Evolutionary conservation across 2,797 vertebrate genomes (phyloP).

Genomic region (Tokudaia muenninki): DNA sequence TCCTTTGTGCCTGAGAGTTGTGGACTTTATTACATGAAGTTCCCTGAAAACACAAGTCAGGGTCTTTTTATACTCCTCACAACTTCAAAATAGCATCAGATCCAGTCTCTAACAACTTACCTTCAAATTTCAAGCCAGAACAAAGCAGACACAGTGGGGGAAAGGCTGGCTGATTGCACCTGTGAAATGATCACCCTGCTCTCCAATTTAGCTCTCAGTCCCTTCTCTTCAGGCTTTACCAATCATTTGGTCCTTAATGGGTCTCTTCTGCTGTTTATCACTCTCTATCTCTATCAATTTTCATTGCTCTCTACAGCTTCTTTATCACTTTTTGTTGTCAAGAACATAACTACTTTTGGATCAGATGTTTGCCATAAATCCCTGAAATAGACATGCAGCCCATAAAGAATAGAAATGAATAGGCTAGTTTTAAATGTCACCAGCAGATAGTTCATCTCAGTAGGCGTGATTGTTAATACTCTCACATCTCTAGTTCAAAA

Average conservation of each 20-base stretch:
- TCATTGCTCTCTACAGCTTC: slow-evolving; percentile 87
- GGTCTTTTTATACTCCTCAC: slow-evolving; percentile 32
- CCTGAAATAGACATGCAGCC: slow-evolving; percentile 82
- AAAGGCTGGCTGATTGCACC: slow-evolving; percentile 51
- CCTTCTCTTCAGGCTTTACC: slow-evolving; percentile 79
- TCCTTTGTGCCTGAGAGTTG: slow-evolving; percentile 25
- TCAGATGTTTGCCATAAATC: slow-evolving; percentile 89
- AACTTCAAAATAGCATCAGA: slow-evolving; percentile 50
- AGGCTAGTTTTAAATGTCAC: slow-evolving; percentile 86
- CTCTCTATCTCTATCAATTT: slow-evolving; percentile 87
- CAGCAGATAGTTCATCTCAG: slow-evolving; percentile 86
- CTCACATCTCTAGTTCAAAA: slow-evolving; percentile 82
- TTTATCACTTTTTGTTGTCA: slow-evolving; percentile 90
- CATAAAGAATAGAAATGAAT: slow-evolving; percentile 88
- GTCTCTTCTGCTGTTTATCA: slow-evolving; percentile 86
- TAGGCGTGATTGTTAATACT: slow-evolving; percentile 82
- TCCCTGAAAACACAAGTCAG: slow-evolving; percentile 16
- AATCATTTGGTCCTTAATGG: slow-evolving; percentile 84
- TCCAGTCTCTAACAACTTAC: slow-evolving; percentile 31
- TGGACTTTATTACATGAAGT: slow-evolving; percentile 14
- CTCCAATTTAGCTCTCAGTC: slow-evolving; percentile 76
- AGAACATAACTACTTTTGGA: slow-evolving; percentile 88
- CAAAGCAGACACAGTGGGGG: slow-evolving; percentile 25
- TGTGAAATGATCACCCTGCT: slow-evolving; percentile 61
- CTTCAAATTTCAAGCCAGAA: slow-evolving; percentile 61